Conservation (phyloP, 2,113 vertebrate species). For the Cairina moschata region DNA sequence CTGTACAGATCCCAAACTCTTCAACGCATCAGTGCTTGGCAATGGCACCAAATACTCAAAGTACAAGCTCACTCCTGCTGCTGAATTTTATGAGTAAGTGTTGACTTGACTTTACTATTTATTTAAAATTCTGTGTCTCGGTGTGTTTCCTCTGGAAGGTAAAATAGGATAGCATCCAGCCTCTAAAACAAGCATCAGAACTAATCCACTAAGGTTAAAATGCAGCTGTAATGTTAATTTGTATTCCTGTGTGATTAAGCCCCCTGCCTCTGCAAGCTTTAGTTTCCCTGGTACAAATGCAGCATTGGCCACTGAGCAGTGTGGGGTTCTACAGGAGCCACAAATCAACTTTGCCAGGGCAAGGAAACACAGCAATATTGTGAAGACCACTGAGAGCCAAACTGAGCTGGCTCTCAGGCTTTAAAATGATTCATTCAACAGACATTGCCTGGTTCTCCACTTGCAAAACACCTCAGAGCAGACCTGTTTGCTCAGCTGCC, state of each 20-base stretch:
- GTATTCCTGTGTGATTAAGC: not conserved
- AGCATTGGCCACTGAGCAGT: not conserved
- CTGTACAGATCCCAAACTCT: conserved; percentile 85
- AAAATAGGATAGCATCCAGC: not conserved
- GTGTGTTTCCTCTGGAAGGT: not conserved
- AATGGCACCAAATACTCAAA: conserved; percentile 90
- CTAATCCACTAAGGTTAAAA: not conserved
- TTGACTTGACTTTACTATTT: not conserved
- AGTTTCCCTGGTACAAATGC: not conserved
- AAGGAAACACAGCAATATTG: not conserved
- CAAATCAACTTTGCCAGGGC: not conserved
- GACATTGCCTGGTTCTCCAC: not conserved
- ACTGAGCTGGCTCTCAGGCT: not conserved
- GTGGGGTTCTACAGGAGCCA: not conserved
- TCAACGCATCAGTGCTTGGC: conserved; percentile 84
- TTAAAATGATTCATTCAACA: not conserved
- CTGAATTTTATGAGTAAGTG: conserved; percentile 98
- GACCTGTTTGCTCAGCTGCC: not conserved
- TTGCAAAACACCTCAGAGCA: not conserved
- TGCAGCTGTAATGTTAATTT: not conserved
- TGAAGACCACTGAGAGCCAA: not conserved
- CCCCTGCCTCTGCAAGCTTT: not conserved
- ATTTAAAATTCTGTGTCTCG: not conserved
- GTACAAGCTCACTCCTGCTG: conserved; percentile 93
- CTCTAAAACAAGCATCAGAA: not conserved